phyloP scores from a whole-genome alignment of 2,888 invertebrate genomes.

The Xanthia icteritia region DNA sequence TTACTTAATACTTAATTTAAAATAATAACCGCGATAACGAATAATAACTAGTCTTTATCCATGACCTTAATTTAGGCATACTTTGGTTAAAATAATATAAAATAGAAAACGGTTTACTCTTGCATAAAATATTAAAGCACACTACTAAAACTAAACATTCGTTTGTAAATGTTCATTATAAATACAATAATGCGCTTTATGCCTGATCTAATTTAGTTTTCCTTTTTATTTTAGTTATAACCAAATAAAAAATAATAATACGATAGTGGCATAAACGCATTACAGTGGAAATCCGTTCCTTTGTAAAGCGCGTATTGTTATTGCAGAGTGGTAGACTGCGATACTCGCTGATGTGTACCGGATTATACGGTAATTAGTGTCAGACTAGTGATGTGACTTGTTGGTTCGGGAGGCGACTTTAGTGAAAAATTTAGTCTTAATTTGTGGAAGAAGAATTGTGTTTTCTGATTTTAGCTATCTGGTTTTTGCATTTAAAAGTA shows the following conservation, averaged over 20 bases:
- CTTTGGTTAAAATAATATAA: neutral
- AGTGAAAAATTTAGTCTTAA: too few species aligned
- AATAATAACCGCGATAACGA: neutral
- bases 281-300: conserved; percentile 18
- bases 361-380: conserved; percentile 59
- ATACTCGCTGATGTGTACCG: conserved; percentile 38
- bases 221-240: neutral
- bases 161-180: neutral
- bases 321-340: conserved; percentile 42
- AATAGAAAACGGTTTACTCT: neutral
- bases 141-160: neutral
- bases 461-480: neutral
- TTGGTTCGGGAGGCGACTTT: neutral
- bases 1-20: neutral
- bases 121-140: neutral
- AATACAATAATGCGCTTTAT: neutral
- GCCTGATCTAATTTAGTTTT: neutral
- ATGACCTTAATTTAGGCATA: neutral
- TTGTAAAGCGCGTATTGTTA: conserved; percentile 50
- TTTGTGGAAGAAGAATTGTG: neutral
- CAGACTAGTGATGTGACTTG: conserved; percentile 21
- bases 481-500: neutral
- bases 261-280: conserved; percentile 7
- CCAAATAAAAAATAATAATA: conserved; percentile 9
- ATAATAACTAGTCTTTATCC: neutral